Evolutionary conservation across 1,140 invertebrate genomes (phyloP), one percentile per base, ranked within the genome.

Genomic region (Sarcophaga bullata): DNA sequence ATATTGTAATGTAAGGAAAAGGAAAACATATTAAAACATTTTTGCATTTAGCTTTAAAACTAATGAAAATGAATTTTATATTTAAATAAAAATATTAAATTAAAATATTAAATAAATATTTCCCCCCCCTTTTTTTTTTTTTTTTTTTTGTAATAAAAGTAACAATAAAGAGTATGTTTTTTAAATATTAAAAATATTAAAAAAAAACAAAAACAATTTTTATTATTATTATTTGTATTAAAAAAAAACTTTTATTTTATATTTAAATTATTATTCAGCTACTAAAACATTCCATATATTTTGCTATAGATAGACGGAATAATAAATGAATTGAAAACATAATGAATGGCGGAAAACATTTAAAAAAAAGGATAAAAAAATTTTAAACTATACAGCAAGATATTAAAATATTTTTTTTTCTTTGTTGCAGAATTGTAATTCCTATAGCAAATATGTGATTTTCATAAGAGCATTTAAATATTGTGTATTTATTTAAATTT

Each of bases 271-370:
- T 37, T 37, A 58, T 58, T 68, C n/a, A 48, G n/a, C 37, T 80
- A 54, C 49, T 80, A 80, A 80, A 80, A 80, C 78, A 80, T 80
- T 80, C 78, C 78, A 80, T 80, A 58, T 80, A 80, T 80, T 80
- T 80, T 80, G 78, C 78, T 80, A 80, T 80, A 80, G 25, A 68
- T n/a, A 68, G 6, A 1, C 50, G 13, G 6, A 10, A 10, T 52
- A 52, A 52, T 52, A 52, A 52, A 10, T 52, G 50, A 52, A 10
- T 52, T 52, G 6, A 52, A 52, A 52, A 3, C 50, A 52, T 52
- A 10, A 52, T 37, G 25, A 37, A 37, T 37, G 25, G 25, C 25
- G 4, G 25, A 37, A 37, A 37, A 37, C 4, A 37, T 37, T 2
- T 37, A 37, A 37, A 37, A 37, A 37, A 37, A 37, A 37, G 4